phyloP scores from a whole-genome alignment of 2,888 invertebrate species.

The Diaphora mendica region DNA sequence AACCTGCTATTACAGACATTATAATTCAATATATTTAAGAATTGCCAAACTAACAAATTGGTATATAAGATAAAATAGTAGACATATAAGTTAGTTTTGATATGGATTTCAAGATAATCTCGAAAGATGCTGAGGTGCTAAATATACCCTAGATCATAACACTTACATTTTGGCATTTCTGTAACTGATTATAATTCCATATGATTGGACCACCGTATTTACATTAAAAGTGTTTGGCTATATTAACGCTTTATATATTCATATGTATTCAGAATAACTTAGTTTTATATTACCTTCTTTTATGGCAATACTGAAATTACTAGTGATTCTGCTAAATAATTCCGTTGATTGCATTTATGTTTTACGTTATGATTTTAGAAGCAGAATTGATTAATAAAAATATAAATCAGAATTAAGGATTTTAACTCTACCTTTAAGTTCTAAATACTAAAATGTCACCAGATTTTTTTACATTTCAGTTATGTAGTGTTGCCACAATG shows the following conservation, averaged over 20 bases:
- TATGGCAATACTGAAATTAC: background rate
- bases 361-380: conserved; percentile 1
- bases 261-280: conserved; percentile 21
- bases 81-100: conserved; percentile 60
- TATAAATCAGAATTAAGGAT: background rate
- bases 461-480: background rate
- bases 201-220: conserved; percentile 50
- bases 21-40: conserved; percentile 49
- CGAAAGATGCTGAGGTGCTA: conserved; percentile 73
- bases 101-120: conserved; percentile 68
- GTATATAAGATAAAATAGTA: conserved; percentile 53
- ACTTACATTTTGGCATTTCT: conserved; percentile 21
- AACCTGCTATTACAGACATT: conserved; percentile 38
- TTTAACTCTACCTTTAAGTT: background rate
- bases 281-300: background rate
- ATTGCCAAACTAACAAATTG: conserved; percentile 66
- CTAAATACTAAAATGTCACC: background rate
- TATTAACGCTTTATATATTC: conserved; percentile 25
- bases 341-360: conserved; percentile 16
- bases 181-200: conserved; percentile 50
- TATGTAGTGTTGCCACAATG: conserved; percentile 38
- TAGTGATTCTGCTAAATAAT: conserved; percentile 21
- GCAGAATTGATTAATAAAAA: background rate
- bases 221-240: conserved; percentile 40
- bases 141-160: conserved; percentile 52